Evolutionary conservation across 2,113 vertebrate species (phyloP), one percentile per base, ranked within the genome.

Genomic region (Eurypyga helias): DNA sequence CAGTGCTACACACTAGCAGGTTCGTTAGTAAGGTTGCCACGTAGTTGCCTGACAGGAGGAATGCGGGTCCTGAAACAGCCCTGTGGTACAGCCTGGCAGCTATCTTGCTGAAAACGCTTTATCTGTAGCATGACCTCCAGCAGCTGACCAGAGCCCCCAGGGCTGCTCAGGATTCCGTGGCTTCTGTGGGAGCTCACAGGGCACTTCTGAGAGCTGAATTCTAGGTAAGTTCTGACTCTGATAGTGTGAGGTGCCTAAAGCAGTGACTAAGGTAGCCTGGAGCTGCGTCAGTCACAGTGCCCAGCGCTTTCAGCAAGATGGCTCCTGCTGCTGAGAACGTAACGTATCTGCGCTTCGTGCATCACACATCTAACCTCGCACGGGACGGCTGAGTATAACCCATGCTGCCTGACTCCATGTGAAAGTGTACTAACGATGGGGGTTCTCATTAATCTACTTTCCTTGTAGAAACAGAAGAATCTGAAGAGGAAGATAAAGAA

Each of bases 401-500:
- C 8, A 1, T 33, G 82, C 69, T 93, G 11, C 73, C 83, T 82
- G 55, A 77, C 43, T 84, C 87, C 65, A 0, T 13, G 75, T 58
- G 20, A 17, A 90, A 43, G 26, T 0, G 5, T 55, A 17, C 26
- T 57, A 73, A 33, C 19, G 14, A 43, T 36, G 84, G 36, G 77
- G 55, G 18, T 92, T 89, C 67, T 97, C 83, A 95, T 88, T 94
- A 70, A 55, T 62, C 83, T 90, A 33, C 90, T 94, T 94, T 36
- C 38, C 41, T 98, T 91, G 70, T 96, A 97, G 99, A 98, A 76
- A 98, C 97, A 17, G 99, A 98, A 54, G 98, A 98, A 19, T 99
- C 98, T 28, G 98, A 98, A 51, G 99, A 99, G 0, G 98, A 99
- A 0, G 98, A 99, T n/a, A 98, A 99, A 33, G 99, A 99, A 78